Conservation (phyloP, 2,113 vertebrate species). For the Picathartes gymnocephalus region DNA sequence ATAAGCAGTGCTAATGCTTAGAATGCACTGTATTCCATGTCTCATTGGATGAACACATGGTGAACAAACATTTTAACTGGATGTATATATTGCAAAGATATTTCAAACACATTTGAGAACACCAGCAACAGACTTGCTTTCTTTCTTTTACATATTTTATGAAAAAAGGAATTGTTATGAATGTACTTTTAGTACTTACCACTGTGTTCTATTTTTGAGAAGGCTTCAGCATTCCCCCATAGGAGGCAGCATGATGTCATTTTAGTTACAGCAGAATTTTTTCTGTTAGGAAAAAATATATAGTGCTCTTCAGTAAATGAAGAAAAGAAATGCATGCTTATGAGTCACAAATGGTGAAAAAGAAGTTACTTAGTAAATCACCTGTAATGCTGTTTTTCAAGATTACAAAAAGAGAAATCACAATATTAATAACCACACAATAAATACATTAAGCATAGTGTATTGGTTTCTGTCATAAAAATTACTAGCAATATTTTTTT, state of each 20-base stretch:
- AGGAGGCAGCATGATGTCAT: not conserved
- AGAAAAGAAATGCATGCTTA: not conserved
- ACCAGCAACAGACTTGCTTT: not conserved
- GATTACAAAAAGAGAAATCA: not conserved
- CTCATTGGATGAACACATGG: not conserved
- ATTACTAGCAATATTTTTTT: not conserved
- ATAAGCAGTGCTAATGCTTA: not conserved
- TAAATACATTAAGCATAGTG: not conserved
- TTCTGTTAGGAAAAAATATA: not conserved
- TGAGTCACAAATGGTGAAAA: not conserved
- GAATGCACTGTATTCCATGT: not conserved
- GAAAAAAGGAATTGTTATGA: not conserved
- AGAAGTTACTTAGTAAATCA: not conserved
- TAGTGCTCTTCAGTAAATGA: not conserved
- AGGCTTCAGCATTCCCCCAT: not conserved
- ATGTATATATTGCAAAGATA: not conserved
- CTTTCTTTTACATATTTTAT: not conserved
- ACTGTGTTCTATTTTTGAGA: not conserved
- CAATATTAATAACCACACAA: not conserved
- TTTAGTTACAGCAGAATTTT: not conserved
- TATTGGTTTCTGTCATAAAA: not conserved
- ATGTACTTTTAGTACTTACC: conserved; percentile 18
- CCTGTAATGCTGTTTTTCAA: not conserved
- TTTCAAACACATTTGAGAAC: not conserved
- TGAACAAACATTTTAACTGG: not conserved